Evolutionary conservation across 2,888 invertebrate species (phyloP).

Genomic region (Caenorhabditis drosophilae): DNA sequence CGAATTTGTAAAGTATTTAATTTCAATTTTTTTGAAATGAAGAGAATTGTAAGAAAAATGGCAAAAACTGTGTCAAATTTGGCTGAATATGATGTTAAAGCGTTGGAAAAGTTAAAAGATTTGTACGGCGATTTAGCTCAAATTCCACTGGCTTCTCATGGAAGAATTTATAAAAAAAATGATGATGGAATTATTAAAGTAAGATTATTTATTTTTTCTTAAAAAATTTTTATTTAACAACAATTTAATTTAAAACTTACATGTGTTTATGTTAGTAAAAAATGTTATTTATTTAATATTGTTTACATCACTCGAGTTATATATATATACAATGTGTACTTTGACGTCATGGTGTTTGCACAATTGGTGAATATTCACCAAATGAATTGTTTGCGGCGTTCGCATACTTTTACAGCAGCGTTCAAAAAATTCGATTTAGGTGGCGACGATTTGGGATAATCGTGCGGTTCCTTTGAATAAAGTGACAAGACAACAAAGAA

Average conservation of each 20-base stretch:
- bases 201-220: neutral
- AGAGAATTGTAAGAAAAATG: slow-evolving; percentile 18
- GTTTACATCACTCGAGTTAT: no score
- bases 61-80: slow-evolving; percentile 18
- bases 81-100: slow-evolving; percentile 45
- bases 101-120: slow-evolving; percentile 52
- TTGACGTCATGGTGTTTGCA: no score
- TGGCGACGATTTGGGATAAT: slow-evolving; percentile 58
- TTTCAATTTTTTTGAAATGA: neutral
- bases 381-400: no score
- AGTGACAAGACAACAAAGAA: slow-evolving; percentile 32
- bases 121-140: slow-evolving; percentile 56
- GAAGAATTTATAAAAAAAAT: slow-evolving; percentile 38
- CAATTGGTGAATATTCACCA: no score
- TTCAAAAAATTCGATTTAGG: no score
- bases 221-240: neutral
- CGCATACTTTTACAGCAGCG: no score
- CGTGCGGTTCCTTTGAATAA: slow-evolving; percentile 56
- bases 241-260: no score
- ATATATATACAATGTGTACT: no score
- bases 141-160: slow-evolving; percentile 45
- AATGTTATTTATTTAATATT: no score
- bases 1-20: neutral
- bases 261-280: no score
- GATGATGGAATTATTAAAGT: slow-evolving; percentile 19